Percentiles rank a stretch among this genome's conserved stretches.
Evolutionary conservation across 2,888 invertebrate genomes (phyloP).

Genomic region (Chloroclysta siterata): DNA sequence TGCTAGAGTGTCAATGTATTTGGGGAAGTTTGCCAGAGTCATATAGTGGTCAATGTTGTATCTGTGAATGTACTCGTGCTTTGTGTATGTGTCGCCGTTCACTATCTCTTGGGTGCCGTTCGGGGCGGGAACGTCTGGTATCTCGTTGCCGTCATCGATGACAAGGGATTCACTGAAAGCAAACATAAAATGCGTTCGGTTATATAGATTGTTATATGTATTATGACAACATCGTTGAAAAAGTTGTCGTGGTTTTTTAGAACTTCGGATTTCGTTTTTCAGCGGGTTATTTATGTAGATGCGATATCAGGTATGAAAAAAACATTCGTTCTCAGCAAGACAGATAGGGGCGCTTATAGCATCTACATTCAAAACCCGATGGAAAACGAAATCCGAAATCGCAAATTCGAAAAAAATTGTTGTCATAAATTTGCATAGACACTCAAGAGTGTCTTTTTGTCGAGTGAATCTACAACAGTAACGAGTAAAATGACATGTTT

Average conservation of each 20-base stretch:
- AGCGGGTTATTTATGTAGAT: too few relatives aligned
- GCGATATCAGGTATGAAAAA: too few relatives aligned
- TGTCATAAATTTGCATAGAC: too few relatives aligned
- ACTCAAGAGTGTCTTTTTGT: too few relatives aligned
- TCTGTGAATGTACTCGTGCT: constrained; percentile 56
- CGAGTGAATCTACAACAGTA: neutral
- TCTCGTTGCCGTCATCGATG: constrained; percentile 24
- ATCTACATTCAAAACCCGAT: too few relatives aligned
- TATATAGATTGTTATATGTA: neutral
- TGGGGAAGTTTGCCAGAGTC: constrained; percentile 53
- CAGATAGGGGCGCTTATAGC: too few relatives aligned
- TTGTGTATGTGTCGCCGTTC: constrained; percentile 40
- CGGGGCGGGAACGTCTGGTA: constrained; percentile 28
- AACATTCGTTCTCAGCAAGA: too few relatives aligned
- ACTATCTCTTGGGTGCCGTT: constrained; percentile 38
- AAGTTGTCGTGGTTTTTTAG: neutral
- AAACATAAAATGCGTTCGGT: neutral
- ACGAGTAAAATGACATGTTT: neutral
- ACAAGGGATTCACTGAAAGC: constrained; percentile 22
- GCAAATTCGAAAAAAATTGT: too few relatives aligned
- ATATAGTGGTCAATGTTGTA: constrained; percentile 58
- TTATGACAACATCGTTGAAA: too few relatives aligned
- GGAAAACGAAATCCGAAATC: too few relatives aligned
- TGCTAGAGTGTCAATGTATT: constrained; percentile 53
- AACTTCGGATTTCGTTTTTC: too few relatives aligned